phyloP scores from a whole-genome alignment of 2,113 vertebrate species.

The Rhinoptilus africanus region DNA sequence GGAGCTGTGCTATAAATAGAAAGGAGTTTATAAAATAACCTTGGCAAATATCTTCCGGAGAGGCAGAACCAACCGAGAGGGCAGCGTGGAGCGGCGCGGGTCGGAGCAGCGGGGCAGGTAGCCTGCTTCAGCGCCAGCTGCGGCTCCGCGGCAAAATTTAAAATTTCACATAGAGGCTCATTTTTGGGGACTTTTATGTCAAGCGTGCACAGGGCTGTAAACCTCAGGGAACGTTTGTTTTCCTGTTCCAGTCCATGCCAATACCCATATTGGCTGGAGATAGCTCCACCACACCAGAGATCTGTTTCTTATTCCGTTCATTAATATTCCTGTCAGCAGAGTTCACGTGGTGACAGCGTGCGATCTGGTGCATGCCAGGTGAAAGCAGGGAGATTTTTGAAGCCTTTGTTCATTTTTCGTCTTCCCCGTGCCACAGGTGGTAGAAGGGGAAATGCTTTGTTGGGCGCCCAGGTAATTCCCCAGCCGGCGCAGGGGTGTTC shows the following conservation, averaged over 20 bases:
- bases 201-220: neutral
- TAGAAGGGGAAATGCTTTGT: neutral
- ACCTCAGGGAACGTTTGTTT: fast-evolving
- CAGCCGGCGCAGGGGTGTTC: neutral
- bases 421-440: fast-evolving
- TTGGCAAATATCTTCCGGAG: neutral
- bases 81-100: neutral
- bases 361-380: neutral
- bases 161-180: neutral
- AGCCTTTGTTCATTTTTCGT: neutral
- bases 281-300: neutral
- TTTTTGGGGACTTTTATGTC: neutral
- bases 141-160: neutral
- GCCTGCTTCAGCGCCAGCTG: neutral
- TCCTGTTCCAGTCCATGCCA: neutral
- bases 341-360: neutral
- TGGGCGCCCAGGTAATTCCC: neutral
- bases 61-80: neutral
- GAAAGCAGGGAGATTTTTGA: neutral
- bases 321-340: neutral
- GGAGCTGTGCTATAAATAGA: constrained; percentile 50
- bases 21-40: constrained; percentile 44
- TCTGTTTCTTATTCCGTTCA: neutral
- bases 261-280: fast-evolving
- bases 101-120: neutral